Percentiles rank a stretch among this genome's conserved stretches.
Evolutionary conservation across 1,140 invertebrate species (phyloP).

Genomic region (Halesus radiatus): DNA sequence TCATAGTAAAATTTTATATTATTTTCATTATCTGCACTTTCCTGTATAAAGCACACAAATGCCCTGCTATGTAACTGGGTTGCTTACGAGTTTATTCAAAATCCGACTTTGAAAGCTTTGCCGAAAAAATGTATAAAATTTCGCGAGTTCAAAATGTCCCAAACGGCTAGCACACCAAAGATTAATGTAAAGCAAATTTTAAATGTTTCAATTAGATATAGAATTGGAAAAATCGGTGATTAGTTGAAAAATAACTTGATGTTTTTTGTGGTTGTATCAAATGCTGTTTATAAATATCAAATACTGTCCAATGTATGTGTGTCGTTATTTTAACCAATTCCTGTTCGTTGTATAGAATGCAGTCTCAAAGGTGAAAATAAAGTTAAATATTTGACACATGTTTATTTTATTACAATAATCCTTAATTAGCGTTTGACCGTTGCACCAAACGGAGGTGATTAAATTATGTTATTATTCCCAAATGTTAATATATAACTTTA

Average conservation of each 20-base stretch:
- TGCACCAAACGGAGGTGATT: no score
- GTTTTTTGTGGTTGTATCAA: no score
- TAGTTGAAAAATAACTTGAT: not conserved
- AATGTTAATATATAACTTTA: no score
- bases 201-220: not conserved
- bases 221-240: constrained; percentile 3
- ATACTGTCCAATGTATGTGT: not conserved
- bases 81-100: not conserved
- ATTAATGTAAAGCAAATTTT: constrained; percentile 46
- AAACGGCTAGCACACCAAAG: constrained; percentile 56
- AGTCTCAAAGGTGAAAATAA: constrained; percentile 26
- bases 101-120: constrained; percentile 18
- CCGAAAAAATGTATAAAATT: not conserved
- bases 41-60: not conserved
- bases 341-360: not conserved
- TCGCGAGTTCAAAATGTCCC: constrained; percentile 30
- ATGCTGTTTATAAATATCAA: no score
- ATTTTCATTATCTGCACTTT: not conserved
- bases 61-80: not conserved
- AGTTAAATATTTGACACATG: constrained; percentile 3
- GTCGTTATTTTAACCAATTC: not conserved
- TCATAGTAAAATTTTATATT: no score
- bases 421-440: no score
- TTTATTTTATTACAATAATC: no score
- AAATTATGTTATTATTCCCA: no score